Base-by-base conservation (phyloP, 30 jellyfish, hydroid and myxozoan genomes). In the Aurelia sp. region DNA sequence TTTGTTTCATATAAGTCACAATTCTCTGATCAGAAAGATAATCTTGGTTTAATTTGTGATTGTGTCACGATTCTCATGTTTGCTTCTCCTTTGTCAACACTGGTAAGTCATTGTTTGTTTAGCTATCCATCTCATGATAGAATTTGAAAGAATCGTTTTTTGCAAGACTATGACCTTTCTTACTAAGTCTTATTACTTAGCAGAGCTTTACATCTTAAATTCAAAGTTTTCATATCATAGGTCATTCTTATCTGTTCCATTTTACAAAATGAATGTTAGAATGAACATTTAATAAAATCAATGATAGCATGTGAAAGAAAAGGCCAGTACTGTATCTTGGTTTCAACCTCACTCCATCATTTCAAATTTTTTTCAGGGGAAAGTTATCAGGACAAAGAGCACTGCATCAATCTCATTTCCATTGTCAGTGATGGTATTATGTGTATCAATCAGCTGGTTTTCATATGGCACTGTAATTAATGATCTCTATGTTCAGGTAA, bases 81-180 rank as follows among this genome's bases (percentile, higher is more conserved):
- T 88, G 98, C 95, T 16, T 92, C 98, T 4, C 98, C 98, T 17
- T 57, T 92, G 20, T 92, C 98, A 15, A 88, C 97, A 10, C 63
- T 92, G 82, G 98, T 92, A 87, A 81, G 97, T 74, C 5, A 20
- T 38, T 38, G 10, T 38, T 38, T 38, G 50, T 38, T 38, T 8
- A 5, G 3, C 50, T 38, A 4, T 38, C 50, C 9, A 38, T 38
- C 3, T 7, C 50, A 38, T 38, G 50, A 38, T 38, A 38, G 9
- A 38, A 4, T 38, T 7, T 38, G 50, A 38, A 38, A 38, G 50
- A 7, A 38, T n/a, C n/a, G n/a, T n/a, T n/a, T n/a, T n/a, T n/a
- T n/a, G n/a, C n/a, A n/a, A n/a, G n/a, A n/a, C n/a, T n/a, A n/a
- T n/a, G n/a, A n/a, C n/a, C n/a, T n/a, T n/a, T n/a, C n/a, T n/a